Evolutionary conservation across 2,888 invertebrate genomes (phyloP).

Genomic region (Fragum whitleyi): DNA sequence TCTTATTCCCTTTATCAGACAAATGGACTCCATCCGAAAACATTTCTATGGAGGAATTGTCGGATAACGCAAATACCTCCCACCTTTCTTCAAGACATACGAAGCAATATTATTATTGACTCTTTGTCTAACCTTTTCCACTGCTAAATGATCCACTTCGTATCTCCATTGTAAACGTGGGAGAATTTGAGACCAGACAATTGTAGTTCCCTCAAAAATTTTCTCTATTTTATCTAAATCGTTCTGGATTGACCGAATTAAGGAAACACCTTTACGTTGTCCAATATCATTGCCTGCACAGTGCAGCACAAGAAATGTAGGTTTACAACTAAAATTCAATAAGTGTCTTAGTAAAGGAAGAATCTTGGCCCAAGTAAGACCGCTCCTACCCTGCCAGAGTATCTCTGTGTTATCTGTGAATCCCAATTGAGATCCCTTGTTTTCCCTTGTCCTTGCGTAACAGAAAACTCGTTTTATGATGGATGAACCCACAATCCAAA

Average conservation of each 20-base stretch:
- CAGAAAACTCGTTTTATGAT: neutral
- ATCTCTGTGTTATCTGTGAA: neutral
- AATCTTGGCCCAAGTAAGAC: neutral
- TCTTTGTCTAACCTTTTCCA: too few relatives aligned
- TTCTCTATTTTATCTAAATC: neutral
- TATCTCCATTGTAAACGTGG: neutral
- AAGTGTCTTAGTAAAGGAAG: neutral
- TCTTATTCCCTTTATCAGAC: neutral
- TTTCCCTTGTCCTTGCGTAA: neutral
- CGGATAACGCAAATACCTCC: neutral
- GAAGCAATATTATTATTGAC: neutral
- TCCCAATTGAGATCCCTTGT: neutral
- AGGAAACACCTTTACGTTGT: too few relatives aligned
- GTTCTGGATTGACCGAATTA: neutral
- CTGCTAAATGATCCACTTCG: neutral
- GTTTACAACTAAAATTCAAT: neutral
- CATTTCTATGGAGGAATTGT: neutral
- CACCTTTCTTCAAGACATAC: neutral
- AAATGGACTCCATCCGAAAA: neutral
- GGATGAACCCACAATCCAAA: neutral
- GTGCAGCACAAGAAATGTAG: neutral
- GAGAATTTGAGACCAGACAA: slow-evolving; percentile 19
- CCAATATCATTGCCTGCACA: slow-evolving; percentile 9
- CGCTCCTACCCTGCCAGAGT: slow-evolving; percentile 1
- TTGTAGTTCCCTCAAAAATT: neutral